These are phyloP conservation scores for Ceramica pisi DNA, from an alignment of 2,888 invertebrate genomes.

Conservation along the genomic window DNA sequence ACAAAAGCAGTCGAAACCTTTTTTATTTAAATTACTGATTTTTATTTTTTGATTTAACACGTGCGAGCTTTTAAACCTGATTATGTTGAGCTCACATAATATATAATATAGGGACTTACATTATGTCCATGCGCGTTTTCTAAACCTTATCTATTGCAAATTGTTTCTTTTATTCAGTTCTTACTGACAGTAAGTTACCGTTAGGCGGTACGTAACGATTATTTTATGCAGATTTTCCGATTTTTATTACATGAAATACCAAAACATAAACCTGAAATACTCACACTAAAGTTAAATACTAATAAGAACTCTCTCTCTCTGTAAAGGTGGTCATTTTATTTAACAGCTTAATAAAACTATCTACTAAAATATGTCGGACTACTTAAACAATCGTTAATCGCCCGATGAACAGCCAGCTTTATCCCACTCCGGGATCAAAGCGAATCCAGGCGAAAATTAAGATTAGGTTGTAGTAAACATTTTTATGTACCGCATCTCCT, in stretches of 20 bases:
- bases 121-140: background rate
- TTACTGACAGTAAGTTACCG: background rate
- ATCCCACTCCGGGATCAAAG: constrained; percentile 69
- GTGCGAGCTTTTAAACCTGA: background rate
- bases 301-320: background rate
- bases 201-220: background rate
- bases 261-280: background rate
- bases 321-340: background rate
- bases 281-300: background rate
- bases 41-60: constrained; percentile 13
- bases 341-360: background rate
- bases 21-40: constrained; percentile 34
- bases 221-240: background rate
- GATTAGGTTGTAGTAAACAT: constrained; percentile 85
- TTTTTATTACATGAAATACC: background rate
- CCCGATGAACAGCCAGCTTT: constrained; percentile 68
- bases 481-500: constrained; percentile 76
- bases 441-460: constrained; percentile 87
- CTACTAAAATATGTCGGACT: background rate
- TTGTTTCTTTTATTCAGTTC: background rate
- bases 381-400: constrained; percentile 27
- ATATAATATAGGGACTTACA: too few species aligned
- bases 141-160: background rate
- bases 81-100: too few species aligned
- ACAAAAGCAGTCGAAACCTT: background rate